Conservation (phyloP, 2,888 invertebrate genomes). For the Thymelicus sylvestris region DNA sequence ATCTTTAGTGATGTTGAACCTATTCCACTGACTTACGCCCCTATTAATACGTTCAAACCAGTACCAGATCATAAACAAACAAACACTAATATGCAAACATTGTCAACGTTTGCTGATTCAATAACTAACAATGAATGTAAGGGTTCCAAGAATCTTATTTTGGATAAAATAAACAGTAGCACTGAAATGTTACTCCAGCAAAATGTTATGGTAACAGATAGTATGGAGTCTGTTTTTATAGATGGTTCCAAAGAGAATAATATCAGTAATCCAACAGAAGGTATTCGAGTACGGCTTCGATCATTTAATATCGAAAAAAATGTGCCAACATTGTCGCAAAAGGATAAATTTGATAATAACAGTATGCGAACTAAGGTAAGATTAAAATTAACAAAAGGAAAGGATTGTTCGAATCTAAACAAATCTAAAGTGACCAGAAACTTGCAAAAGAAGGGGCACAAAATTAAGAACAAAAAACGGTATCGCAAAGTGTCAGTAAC, state of each 20-base stretch:
- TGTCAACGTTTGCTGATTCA: background rate
- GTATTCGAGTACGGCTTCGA: conserved; percentile 56
- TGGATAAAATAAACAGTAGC: background rate
- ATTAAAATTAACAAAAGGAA: conserved; percentile 42
- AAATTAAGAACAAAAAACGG: background rate
- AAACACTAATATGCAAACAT: background rate
- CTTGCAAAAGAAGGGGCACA: background rate
- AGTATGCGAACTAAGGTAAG: conserved; percentile 42
- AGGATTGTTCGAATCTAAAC: background rate
- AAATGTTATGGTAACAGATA: background rate
- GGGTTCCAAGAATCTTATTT: background rate
- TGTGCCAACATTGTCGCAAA: conserved; percentile 40
- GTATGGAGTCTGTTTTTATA: background rate
- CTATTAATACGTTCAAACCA: conserved; percentile 43
- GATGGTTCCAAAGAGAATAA: conserved; percentile 52
- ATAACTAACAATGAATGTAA: background rate
- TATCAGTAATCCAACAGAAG: conserved; percentile 33
- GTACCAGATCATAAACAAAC: conserved; percentile 44
- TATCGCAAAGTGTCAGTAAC: background rate
- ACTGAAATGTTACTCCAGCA: background rate
- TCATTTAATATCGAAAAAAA: conserved; percentile 53
- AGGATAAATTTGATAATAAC: conserved; percentile 18
- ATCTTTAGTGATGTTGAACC: conserved; percentile 52
- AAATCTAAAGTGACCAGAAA: background rate
- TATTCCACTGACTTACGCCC: conserved; percentile 63